Base-by-base conservation (phyloP, 2,888 invertebrate species). In the Limnephilus lunatus region DNA sequence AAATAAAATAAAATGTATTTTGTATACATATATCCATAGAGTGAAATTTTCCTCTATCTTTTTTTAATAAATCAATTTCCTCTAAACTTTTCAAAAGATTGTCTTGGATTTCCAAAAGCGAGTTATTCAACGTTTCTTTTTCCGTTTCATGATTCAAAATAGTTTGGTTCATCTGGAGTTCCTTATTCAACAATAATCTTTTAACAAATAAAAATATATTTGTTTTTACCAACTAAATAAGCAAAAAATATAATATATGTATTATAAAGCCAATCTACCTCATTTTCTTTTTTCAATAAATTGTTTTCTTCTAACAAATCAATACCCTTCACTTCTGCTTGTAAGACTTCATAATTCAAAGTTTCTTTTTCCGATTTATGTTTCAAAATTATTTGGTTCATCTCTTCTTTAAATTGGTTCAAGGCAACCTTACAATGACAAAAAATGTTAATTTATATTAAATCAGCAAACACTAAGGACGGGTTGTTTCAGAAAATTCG, bases 21-120 rank as follows among this genome's bases (percentile, higher is more conserved):
- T n/a, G n/a, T n/a, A n/a, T n/a, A n/a, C n/a, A n/a, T n/a, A n/a
- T n/a, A n/a, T n/a, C n/a, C 44, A 39, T 25, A 68, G 25, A 25
- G 25, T 25, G 1, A 68, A 83, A 19, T 53, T 15, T 90, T 90
- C 87, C 90, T 92, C 87, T 90, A n/a, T 90, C 44, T 44, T 88
- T 87, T 82, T 44, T 81, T 80, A 90, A 31, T 39, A 32, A 53
- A n/a, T 92, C 87, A 31, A 85, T 92, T 91, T 93, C 86, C n/a
- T 68, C 80, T 44, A 82, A 68, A 30, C 89, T 53, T 25, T 83
- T 48, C 0, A 32, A 35, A 53, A 83, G 53, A 31, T 82, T 68
- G 12, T 15, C 31, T 82, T 80, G 81, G 19, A 89, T 15, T 48
- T 91, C 91, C 31, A 80, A 44, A 31, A 91, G 35, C 0, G 31